A percentile compares a stretch with the other conserved stretches of the same genome.
phyloP scores from a whole-genome alignment of 2,797 vertebrate genomes.

The Valencia hispanica region DNA sequence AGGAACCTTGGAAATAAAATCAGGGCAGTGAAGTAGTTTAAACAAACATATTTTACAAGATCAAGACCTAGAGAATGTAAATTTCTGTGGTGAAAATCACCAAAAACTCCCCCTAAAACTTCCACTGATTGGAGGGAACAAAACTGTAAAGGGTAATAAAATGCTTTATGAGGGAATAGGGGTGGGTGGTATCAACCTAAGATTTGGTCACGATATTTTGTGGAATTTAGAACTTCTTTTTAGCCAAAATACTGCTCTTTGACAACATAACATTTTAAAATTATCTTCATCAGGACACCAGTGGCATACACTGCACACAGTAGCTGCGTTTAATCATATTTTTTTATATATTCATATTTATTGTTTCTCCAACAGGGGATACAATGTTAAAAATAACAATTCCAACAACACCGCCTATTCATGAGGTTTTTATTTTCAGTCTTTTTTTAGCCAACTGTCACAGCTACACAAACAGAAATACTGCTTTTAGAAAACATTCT shows the following conservation, averaged over 20 bases:
- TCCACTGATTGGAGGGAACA: no score
- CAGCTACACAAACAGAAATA: no score
- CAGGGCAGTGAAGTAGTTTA: background rate
- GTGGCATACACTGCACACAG: background rate
- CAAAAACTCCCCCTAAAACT: background rate
- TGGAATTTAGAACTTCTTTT: background rate
- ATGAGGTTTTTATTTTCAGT: fast-evolving
- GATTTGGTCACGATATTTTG: background rate
- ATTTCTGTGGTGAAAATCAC: background rate
- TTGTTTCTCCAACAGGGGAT: background rate
- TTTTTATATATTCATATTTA: background rate
- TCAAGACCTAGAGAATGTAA: background rate
- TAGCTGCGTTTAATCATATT: background rate
- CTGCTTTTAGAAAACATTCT: no score
- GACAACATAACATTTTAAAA: background rate
- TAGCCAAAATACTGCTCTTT: background rate
- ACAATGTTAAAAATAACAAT: background rate
- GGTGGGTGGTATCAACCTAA: background rate
- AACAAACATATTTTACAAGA: background rate
- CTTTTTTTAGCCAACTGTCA: no score
- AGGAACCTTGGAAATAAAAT: no score
- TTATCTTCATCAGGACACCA: background rate
- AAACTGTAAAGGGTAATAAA: background rate
- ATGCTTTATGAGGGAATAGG: background rate
- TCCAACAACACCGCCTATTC: background rate